A percentile compares a stretch with the other conserved stretches of the same genome.
Conservation (phyloP, 2,113 vertebrate genomes). For the human (Homo sapiens) region DNA sequence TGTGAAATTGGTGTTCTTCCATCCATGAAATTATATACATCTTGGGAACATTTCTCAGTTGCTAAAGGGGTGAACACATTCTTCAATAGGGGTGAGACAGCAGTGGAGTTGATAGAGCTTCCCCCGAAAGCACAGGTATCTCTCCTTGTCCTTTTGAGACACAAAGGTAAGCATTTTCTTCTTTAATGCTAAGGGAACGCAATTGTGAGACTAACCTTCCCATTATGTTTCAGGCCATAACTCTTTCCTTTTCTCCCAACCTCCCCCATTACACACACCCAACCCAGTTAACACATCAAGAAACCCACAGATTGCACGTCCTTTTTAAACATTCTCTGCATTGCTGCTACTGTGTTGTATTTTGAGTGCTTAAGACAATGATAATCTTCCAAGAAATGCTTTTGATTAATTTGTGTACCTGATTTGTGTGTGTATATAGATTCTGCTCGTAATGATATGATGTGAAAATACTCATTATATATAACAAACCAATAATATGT, state of each 20-base stretch:
- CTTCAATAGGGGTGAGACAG: conserved; percentile 31
- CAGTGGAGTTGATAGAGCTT: neutral
- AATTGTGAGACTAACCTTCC: neutral
- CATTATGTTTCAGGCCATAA: neutral
- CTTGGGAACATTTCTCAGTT: conserved; percentile 65
- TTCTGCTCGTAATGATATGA: neutral
- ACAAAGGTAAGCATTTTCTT: conserved; percentile 9
- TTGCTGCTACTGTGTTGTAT: neutral
- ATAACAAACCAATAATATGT: neutral
- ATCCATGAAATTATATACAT: conserved; percentile 78
- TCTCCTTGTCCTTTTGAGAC: neutral
- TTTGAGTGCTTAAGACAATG: neutral
- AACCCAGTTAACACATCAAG: neutral
- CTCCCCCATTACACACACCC: neutral
- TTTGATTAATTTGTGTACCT: neutral
- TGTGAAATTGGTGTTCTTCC: conserved; percentile 76
- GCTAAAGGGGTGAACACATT: conserved; percentile 53
- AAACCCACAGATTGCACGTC: neutral
- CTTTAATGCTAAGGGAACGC: neutral
- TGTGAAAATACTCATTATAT: neutral
- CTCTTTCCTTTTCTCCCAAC: neutral
- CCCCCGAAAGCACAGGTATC: neutral
- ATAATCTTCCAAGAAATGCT: neutral
- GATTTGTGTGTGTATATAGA: neutral
- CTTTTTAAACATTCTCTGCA: neutral